Evolutionary conservation across 1,140 invertebrate species (phyloP).

Genomic region (Campodea augens): DNA sequence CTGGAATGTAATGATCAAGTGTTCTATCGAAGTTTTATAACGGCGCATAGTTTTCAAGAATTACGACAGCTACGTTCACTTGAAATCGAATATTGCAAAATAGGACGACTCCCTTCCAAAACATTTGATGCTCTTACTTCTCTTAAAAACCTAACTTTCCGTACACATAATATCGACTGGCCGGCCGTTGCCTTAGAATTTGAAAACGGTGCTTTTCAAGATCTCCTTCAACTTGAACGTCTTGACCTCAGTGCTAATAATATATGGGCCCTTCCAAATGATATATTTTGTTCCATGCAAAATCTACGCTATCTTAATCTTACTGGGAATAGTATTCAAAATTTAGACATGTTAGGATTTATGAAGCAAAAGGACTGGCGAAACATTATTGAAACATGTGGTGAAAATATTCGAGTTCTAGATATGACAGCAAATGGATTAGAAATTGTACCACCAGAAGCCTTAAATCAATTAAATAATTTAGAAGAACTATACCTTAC

Average conservation of each 20-base stretch:
- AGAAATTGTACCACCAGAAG: conserved; percentile 50
- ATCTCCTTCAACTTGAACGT: conserved; percentile 47
- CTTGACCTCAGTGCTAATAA: conserved; percentile 75
- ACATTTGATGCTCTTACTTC: conserved; percentile 61
- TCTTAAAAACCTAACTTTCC: conserved; percentile 60
- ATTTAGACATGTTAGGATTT: conserved; percentile 55
- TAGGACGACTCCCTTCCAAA: conserved; percentile 64
- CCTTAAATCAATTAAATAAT: conserved; percentile 45
- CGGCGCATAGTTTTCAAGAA: conserved; percentile 61
- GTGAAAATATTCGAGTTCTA: conserved; percentile 45
- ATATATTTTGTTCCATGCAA: conserved; percentile 55
- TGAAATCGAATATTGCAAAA: conserved; percentile 75
- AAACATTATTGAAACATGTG: conserved; percentile 29
- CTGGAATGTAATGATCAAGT: conserved; percentile 66
- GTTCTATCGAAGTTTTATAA: conserved; percentile 70
- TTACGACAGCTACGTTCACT: conserved; percentile 61
- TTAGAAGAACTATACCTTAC: conserved; percentile 42
- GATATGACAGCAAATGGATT: conserved; percentile 69
- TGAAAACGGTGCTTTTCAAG: conserved; percentile 47
- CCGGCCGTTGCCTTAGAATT: conserved; percentile 63
- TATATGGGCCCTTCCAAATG: conserved; percentile 64
- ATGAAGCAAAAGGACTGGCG: conserved; percentile 9
- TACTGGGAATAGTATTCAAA: conserved; percentile 57
- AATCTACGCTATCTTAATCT: conserved; percentile 58
- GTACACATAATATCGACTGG: conserved; percentile 77